Conservation (phyloP, 1,140 invertebrate genomes). For the Plodia interpunctella region DNA sequence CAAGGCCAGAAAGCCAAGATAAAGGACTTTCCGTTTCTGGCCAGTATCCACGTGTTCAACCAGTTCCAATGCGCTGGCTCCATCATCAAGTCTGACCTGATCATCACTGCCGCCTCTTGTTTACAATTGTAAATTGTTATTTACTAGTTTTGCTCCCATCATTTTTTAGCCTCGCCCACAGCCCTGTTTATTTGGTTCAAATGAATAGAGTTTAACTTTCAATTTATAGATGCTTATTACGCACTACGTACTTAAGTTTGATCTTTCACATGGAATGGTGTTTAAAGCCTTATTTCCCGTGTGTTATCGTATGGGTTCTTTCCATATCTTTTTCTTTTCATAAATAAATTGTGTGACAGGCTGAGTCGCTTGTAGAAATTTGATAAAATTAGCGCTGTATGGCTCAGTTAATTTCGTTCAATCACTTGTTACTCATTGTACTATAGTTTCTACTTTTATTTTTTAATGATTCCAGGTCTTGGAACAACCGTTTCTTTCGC, state of each 20-base stretch:
- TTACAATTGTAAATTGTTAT: conserved; percentile 39
- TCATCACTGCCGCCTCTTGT: conserved; percentile 52
- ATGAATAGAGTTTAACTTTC: no score
- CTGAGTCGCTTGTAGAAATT: no score
- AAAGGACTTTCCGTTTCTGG: conserved; percentile 58
- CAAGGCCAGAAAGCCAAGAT: conserved; percentile 44
- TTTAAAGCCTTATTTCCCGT: no score
- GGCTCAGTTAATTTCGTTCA: no score
- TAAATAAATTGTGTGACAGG: no score
- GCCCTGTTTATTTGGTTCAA: background rate
- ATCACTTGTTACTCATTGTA: background rate
- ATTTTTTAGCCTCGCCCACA: conserved; percentile 40
- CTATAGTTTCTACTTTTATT: background rate
- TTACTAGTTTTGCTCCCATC: conserved; percentile 14
- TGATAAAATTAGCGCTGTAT: no score
- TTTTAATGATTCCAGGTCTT: conserved; percentile 35
- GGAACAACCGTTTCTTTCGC: conserved; percentile 59
- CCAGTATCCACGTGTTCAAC: conserved; percentile 54
- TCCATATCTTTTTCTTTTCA: no score
- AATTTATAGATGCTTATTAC: no score
- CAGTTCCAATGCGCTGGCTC: conserved; percentile 55
- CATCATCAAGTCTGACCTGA: conserved; percentile 45
- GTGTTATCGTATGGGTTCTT: no score
- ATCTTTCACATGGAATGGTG: no score
- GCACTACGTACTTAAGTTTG: no score